phyloP scores from a whole-genome alignment of 1,140 invertebrate genomes.

The Pomacea maculata region DNA sequence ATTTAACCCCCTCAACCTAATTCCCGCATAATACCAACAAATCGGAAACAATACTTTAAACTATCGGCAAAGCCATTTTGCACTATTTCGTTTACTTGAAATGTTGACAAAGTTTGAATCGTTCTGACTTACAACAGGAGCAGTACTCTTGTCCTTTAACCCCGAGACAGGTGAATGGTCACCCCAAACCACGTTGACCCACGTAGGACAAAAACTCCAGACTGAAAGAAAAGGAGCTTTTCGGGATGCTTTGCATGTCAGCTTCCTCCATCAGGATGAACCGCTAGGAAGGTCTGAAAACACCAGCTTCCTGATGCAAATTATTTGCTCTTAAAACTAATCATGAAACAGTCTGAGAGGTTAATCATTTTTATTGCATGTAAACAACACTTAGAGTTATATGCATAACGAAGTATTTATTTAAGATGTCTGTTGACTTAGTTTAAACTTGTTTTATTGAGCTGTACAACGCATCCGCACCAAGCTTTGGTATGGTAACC shows the following conservation, averaged over 20 bases:
- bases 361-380: too few relatives aligned
- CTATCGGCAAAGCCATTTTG: background rate
- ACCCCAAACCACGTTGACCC: slow-evolving; percentile 24
- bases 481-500: too few relatives aligned
- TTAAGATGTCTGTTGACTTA: too few relatives aligned
- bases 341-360: too few relatives aligned
- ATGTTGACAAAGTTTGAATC: background rate
- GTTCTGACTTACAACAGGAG: slow-evolving; percentile 12
- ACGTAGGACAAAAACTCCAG: slow-evolving; percentile 14
- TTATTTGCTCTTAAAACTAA: too few relatives aligned
- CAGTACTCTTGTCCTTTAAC: slow-evolving; percentile 22
- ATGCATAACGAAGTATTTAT: too few relatives aligned
- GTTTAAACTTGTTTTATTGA: too few relatives aligned
- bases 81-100: background rate
- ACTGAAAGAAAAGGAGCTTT: slow-evolving; percentile 20
- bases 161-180: slow-evolving; percentile 27
- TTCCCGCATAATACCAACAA: background rate
- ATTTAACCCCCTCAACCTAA: too few relatives aligned
- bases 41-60: background rate
- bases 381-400: too few relatives aligned
- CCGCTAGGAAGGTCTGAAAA: slow-evolving; percentile 26
- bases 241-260: slow-evolving; percentile 24
- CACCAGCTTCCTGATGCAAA: too few relatives aligned
- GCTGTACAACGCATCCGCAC: too few relatives aligned
- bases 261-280: slow-evolving; percentile 33